Percentiles rank a stretch among this genome's conserved stretches.
phyloP scores from a whole-genome alignment of 2,797 vertebrate species.

The Forpus xanthops region DNA sequence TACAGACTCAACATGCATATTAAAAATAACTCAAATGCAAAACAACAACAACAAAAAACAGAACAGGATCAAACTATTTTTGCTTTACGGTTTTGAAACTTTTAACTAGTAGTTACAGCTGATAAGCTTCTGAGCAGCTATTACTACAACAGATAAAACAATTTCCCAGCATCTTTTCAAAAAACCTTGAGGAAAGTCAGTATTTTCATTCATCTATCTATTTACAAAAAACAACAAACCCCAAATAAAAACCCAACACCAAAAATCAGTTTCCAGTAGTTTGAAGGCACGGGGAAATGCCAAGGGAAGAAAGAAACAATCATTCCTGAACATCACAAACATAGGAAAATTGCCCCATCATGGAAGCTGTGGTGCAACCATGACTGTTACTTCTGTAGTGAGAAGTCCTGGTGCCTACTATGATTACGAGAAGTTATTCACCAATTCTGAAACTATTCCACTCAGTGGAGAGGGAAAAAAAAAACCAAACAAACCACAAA shows the following conservation, averaged over 20 bases:
- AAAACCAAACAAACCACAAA: not conserved
- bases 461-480: not conserved
- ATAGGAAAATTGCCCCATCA: constrained; percentile 15
- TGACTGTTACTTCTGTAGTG: not conserved
- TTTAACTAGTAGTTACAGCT: not conserved
- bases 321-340: constrained; percentile 19
- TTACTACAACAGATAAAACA: not conserved
- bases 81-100: not conserved
- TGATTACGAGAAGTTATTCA: constrained; percentile 38
- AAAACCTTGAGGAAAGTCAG: not conserved
- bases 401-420: not conserved
- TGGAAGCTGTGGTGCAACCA: constrained; percentile 28
- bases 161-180: not conserved
- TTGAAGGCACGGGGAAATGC: not conserved
- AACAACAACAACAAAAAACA: not conserved
- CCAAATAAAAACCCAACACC: not conserved
- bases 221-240: not conserved
- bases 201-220: not conserved
- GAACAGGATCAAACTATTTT: not conserved
- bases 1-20: not conserved
- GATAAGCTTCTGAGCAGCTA: not conserved
- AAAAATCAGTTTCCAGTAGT: not conserved
- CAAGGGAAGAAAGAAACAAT: constrained; percentile 1
- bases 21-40: not conserved
- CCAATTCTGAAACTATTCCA: constrained; percentile 20